phyloP scores from a whole-genome alignment of 1,140 invertebrate genomes.

The Nylanderia fulva region DNA sequence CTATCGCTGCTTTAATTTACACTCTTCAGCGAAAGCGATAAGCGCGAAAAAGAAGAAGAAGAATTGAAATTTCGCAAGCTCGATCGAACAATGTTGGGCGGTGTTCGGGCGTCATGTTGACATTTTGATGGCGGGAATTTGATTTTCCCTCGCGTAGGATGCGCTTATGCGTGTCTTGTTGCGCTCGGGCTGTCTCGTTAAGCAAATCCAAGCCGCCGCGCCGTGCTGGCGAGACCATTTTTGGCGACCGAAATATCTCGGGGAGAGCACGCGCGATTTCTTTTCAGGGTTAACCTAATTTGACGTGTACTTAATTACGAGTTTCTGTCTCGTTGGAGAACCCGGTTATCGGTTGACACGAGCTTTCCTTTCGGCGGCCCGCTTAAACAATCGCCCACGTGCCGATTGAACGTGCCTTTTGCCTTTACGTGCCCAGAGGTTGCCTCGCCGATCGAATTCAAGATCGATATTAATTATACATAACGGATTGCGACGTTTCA shows the following conservation, averaged over 20 bases:
- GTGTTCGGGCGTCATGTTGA: background rate
- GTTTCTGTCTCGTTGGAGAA: constrained; percentile 66
- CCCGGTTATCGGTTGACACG: constrained; percentile 45
- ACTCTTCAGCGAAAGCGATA: background rate
- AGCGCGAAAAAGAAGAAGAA: background rate
- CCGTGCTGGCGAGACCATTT: constrained; percentile 38
- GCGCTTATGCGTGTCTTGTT: background rate
- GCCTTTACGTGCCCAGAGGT: constrained; percentile 33
- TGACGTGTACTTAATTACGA: constrained; percentile 68
- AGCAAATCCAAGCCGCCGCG: constrained; percentile 23
- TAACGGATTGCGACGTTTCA: constrained; percentile 58
- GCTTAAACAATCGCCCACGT: constrained; percentile 66
- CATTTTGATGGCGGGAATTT: background rate
- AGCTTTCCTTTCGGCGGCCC: constrained; percentile 54
- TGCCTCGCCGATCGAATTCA: constrained; percentile 45
- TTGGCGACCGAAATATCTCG: constrained; percentile 40
- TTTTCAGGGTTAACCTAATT: constrained; percentile 71
- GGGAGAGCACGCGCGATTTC: constrained; percentile 25
- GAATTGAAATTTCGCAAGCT: constrained; percentile 10
- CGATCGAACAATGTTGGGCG: background rate
- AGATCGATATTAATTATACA: constrained; percentile 67
- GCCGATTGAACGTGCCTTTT: constrained; percentile 43
- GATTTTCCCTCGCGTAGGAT: background rate
- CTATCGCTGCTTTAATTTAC: background rate
- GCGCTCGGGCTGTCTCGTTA: background rate